phyloP scores from a whole-genome alignment of 2,888 invertebrate species.

The Shargacucullia verbasci region DNA sequence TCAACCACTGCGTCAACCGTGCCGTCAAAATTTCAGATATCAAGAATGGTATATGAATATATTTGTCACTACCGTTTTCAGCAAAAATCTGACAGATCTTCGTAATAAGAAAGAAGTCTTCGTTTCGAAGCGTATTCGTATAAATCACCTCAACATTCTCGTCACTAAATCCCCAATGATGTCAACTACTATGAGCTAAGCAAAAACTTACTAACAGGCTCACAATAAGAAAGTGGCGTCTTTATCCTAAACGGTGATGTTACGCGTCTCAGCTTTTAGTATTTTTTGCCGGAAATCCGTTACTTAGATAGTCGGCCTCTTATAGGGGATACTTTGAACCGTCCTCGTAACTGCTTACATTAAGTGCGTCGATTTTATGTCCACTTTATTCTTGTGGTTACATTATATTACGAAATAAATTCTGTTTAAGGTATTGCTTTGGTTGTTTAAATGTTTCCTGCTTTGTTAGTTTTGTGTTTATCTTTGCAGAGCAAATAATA shows the following conservation, averaged over 20 bases:
- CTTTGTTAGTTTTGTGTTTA: constrained; percentile 13
- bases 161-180: too few relatives aligned
- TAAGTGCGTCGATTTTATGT: constrained; percentile 44
- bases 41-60: too few relatives aligned
- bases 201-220: constrained; percentile 2
- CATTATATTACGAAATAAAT: constrained; percentile 25
- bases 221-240: constrained; percentile 37
- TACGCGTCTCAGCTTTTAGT: constrained; percentile 54
- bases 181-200: too few relatives aligned
- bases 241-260: constrained; percentile 38
- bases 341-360: constrained; percentile 38
- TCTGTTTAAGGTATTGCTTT: constrained; percentile 27
- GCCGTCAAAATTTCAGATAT: too few relatives aligned
- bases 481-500: constrained; percentile 10
- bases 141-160: too few relatives aligned
- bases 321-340: constrained; percentile 43
- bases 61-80: too few relatives aligned
- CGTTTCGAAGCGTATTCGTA: too few relatives aligned
- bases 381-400: constrained; percentile 37
- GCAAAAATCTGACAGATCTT: too few relatives aligned
- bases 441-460: neutral
- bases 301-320: constrained; percentile 55
- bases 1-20: too few relatives aligned
- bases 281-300: constrained; percentile 55
- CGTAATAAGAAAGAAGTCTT: too few relatives aligned